phyloP scores from a whole-genome alignment of 2,797 vertebrate species.

The Meriones psammophilus region DNA sequence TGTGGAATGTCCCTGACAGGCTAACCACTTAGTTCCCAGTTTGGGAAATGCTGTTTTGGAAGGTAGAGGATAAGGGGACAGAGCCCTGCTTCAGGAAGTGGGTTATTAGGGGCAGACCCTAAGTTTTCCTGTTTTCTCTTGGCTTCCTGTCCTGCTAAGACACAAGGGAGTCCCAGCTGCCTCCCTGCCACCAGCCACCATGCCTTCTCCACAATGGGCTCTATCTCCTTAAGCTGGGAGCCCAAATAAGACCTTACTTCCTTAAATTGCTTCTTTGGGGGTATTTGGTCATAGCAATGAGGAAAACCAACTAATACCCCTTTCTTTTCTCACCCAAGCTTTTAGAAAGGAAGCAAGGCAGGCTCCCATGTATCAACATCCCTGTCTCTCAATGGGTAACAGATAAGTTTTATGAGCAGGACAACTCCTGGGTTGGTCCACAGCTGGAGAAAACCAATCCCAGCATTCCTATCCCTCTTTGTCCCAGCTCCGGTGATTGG shows the following conservation, averaged over 20 bases:
- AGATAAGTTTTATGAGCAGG: neutral
- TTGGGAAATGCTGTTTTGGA: neutral
- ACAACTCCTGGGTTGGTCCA: neutral
- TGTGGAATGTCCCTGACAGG: neutral
- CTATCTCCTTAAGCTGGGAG: neutral
- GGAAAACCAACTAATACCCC: neutral
- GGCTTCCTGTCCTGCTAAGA: neutral
- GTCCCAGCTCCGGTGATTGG: neutral
- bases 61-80: neutral
- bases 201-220: neutral
- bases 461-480: neutral
- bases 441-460: neutral
- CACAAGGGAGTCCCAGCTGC: neutral
- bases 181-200: neutral
- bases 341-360: neutral
- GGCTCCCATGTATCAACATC: fast-evolving
- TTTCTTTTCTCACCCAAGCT: neutral
- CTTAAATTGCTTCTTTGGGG: neutral
- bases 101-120: neutral
- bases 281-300: neutral
- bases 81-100: neutral
- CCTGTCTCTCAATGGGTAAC: neutral
- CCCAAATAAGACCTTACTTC: no score
- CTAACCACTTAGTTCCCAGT: neutral
- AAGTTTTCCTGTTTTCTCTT: neutral